phyloP scores from a whole-genome alignment of 2,888 invertebrate genomes.

The Spilosoma lubricipeda region DNA sequence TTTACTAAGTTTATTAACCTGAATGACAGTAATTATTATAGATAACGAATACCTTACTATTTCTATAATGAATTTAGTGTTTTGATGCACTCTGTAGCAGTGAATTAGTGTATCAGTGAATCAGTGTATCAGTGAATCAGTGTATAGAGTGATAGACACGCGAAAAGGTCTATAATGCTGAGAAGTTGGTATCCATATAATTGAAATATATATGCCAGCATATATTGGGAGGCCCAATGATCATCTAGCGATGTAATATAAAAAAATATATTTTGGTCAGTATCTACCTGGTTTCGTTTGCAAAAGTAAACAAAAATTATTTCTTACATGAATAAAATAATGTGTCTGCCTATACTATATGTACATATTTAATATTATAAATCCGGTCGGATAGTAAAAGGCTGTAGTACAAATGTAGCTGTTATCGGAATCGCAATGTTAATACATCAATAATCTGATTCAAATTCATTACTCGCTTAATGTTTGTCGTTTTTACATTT shows the following conservation, averaged over 20 bases:
- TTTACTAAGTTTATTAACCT: not conserved
- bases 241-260: too few species aligned
- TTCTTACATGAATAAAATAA: not conserved
- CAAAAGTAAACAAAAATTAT: not conserved
- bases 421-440: not conserved
- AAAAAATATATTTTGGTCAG: too few species aligned
- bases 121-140: too few species aligned
- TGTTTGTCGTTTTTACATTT: not conserved
- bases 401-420: not conserved
- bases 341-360: not conserved
- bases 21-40: not conserved
- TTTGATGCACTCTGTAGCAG: not conserved
- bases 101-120: too few species aligned
- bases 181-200: not conserved
- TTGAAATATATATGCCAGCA: not conserved
- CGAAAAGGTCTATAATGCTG: not conserved
- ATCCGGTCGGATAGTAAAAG: not conserved
- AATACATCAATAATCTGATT: not conserved
- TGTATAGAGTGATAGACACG: not conserved
- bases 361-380: not conserved
- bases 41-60: not conserved
- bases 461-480: not conserved
- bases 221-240: not conserved
- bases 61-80: not conserved
- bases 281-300: not conserved